Base-by-base conservation (phyloP, 2,797 vertebrate species). In the Schizothorax lantsangensis region DNA sequence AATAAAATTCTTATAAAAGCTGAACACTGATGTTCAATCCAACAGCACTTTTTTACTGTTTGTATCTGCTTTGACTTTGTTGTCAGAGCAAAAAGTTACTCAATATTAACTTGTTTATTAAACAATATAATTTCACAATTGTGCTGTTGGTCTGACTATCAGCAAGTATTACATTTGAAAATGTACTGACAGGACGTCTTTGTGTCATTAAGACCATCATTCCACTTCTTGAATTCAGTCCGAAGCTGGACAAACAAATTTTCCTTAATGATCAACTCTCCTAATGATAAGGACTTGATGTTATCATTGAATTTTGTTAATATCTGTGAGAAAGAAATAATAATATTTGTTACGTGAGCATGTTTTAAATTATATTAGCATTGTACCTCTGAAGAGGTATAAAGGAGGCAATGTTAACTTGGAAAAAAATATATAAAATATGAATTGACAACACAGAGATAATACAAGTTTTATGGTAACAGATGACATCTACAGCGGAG, bases 211-310 rank as follows among this genome's bases (percentile, higher is more conserved):
- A 91, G 86, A 15, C 54, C 40, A 1, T 88, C 77, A 0, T 89
- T 90, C 91, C 89, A 91, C 14, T 80, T 83, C 72, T 52, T 80
- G 62, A 89, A 91, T 57, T 89, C 85, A 19, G 15, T 2, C 43
- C 88, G 83, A 81, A 91, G 85, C 30, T 75, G 54, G 21, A 87
- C 59, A 84, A 87, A 90, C 71, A 90, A 38, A 59, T 91, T 91
- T 10, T 89, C 84, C 8, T 75, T 40, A 21, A 78, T 78, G 2
- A 84, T 38, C 33, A 62, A 69, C 40, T 82, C 72, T 1, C 85
- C 84, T 45, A 17, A 36, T 38, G 57, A 47, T 54, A 88, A 74
- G 2, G 54, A 59, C 15, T 83, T 86, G 75, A 88, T 86, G 47
- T 74, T 80, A 19, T 80, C 81, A 75, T 88, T 88, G 33, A 88